Conservation (phyloP, 1,140 invertebrate genomes). For the Pachyrhynchus sulphureomaculatus region DNA sequence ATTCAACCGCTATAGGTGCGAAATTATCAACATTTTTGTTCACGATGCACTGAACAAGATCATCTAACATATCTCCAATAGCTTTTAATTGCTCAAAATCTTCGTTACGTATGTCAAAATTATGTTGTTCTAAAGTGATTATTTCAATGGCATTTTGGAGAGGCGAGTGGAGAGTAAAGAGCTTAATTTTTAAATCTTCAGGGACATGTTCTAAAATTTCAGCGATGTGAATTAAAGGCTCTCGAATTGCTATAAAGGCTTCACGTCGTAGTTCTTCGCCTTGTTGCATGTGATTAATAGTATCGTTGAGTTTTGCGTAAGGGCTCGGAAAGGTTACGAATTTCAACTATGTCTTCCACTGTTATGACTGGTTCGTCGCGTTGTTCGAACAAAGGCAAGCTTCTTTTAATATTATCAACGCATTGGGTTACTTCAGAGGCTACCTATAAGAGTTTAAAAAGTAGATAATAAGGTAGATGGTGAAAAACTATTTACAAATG, state of each 20-base stretch:
- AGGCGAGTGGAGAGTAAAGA: constrained; percentile 32
- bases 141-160: constrained; percentile 45
- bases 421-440: constrained; percentile 42
- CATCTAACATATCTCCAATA: constrained; percentile 8
- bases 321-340: constrained; percentile 38
- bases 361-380: constrained; percentile 32
- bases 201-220: constrained; percentile 32
- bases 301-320: constrained; percentile 34
- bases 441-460: constrained; percentile 2
- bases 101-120: constrained; percentile 35
- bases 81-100: constrained; percentile 25
- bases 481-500: too few relatives aligned
- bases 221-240: constrained; percentile 35
- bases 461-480: too few relatives aligned
- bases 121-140: constrained; percentile 41
- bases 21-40: constrained; percentile 10
- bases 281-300: constrained; percentile 34
- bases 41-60: constrained; percentile 9
- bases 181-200: constrained; percentile 32
- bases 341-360: constrained; percentile 33
- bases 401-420: constrained; percentile 41
- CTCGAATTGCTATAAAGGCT: constrained; percentile 34
- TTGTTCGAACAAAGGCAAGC: constrained; percentile 28
- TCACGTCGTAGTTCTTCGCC: constrained; percentile 33
- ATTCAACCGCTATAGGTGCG: not conserved